Evolutionary conservation across 1,140 invertebrate species (phyloP).

Genomic region (Drosophila leontia): DNA sequence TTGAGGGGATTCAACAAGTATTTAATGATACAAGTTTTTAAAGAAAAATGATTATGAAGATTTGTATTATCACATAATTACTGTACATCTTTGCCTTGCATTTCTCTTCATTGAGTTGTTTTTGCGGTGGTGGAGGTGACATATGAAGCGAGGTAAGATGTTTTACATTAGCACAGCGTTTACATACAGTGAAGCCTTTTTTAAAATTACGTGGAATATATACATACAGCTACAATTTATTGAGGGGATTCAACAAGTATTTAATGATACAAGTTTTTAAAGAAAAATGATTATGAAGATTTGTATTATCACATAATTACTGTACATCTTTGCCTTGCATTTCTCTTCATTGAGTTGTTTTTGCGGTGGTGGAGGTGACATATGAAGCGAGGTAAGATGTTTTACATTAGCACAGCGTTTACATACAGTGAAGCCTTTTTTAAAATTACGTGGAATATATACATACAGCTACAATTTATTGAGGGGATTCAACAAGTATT

Average conservation of each 20-base stretch:
- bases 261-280: not conserved
- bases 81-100: not conserved
- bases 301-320: not conserved
- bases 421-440: not conserved
- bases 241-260: not conserved
- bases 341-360: constrained; percentile 13
- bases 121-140: constrained; percentile 9
- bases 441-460: not conserved
- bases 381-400: constrained; percentile 22
- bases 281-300: too few species aligned
- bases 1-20: too few species aligned
- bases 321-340: not conserved
- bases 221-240: too few species aligned
- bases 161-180: constrained; percentile 36
- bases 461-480: too few species aligned
- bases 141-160: constrained; percentile 25
- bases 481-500: not conserved
- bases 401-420: constrained; percentile 39
- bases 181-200: constrained; percentile 3
- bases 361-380: constrained; percentile 12
- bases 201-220: not conserved
- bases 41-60: too few species aligned
- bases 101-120: constrained; percentile 10
- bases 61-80: not conserved
- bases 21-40: not conserved